These are phyloP conservation scores for Nerophis ophidion DNA, from an alignment of 2,113 vertebrate genomes.

Conservation along the genomic window DNA sequence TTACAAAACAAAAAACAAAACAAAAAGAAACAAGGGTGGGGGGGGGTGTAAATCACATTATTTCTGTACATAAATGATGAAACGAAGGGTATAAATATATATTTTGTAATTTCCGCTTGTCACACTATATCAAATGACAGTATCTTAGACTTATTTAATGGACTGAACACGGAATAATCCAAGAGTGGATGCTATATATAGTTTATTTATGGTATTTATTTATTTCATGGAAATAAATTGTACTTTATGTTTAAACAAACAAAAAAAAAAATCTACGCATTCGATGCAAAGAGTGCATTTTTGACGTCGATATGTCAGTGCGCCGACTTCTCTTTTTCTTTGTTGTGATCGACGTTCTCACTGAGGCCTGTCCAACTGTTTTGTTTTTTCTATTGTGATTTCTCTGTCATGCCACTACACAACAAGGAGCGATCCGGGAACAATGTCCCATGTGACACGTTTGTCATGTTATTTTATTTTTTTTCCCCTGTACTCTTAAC, in stretches of 20 bases:
- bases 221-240: conserved; percentile 37
- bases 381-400: conserved; percentile 44
- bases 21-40: conserved; percentile 30
- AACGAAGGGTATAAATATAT: conserved; percentile 53
- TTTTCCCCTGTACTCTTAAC: too few relatives aligned
- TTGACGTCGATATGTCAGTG: conserved; percentile 45
- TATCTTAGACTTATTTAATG: conserved; percentile 52
- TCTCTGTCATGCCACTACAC: conserved; percentile 45
- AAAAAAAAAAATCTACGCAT: conserved; percentile 35
- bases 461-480: background rate
- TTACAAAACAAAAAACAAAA: conserved; percentile 18
- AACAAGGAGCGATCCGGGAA: conserved; percentile 2
- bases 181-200: conserved; percentile 46
- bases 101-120: conserved; percentile 61
- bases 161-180: conserved; percentile 38
- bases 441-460: background rate
- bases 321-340: conserved; percentile 44
- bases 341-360: conserved; percentile 62
- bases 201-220: conserved; percentile 57
- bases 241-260: conserved; percentile 44
- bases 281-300: conserved; percentile 45
- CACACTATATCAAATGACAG: conserved; percentile 44
- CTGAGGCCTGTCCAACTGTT: conserved; percentile 53
- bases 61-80: conserved; percentile 57
- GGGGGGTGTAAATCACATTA: conserved; percentile 45